Base-by-base conservation (phyloP, 2,888 invertebrate species). In the Dione vanillae region DNA sequence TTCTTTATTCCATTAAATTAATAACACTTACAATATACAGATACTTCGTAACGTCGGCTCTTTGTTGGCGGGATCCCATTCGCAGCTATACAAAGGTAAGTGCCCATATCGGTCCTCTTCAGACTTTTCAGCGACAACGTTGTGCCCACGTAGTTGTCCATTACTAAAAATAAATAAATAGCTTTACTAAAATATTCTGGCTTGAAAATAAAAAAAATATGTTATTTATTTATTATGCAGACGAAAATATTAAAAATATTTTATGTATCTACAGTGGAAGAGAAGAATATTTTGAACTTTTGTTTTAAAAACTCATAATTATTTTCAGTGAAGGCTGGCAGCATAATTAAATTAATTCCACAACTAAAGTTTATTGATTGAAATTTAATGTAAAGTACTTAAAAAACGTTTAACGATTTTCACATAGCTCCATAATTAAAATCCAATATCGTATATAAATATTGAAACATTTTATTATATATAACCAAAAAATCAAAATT, bases 51-150 rank as follows among this genome's bases (percentile, higher is more conserved):
- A 74, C 96, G 94, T 80, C 97, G 97, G 93, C 97, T 97, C 84
- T 97, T 96, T 56, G 96, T 94, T 7, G 97, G 97, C 20, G 97
- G 97, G 41, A 97, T 94, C 27, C 96, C 96, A 85, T 97, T 97
- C 74, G 96, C 96, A 43, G 97, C 97, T 78, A 97, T 97, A 90
- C 97, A 97, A 71, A 96, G 92, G 85, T 97, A 97, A 47, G 95
- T 94, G 35, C 97, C 98, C 96, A 98, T 98, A 85, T 97, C 97
- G 10, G 95, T 94, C 51, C 97, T 94, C 79, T 96, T 95, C 20
- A 97, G 95, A 78, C 96, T 96, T 78, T 94, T 95, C 80, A 97
- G 89, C 47, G 95, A 87, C 77, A 97, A 91, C 40, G 94, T 95
- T 76, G 97, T 95, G 0, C 97, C 96, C 76, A 95, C 96, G 84